Conservation (phyloP, 2,797 vertebrate genomes). For the Microcaecilia unicolor region DNA sequence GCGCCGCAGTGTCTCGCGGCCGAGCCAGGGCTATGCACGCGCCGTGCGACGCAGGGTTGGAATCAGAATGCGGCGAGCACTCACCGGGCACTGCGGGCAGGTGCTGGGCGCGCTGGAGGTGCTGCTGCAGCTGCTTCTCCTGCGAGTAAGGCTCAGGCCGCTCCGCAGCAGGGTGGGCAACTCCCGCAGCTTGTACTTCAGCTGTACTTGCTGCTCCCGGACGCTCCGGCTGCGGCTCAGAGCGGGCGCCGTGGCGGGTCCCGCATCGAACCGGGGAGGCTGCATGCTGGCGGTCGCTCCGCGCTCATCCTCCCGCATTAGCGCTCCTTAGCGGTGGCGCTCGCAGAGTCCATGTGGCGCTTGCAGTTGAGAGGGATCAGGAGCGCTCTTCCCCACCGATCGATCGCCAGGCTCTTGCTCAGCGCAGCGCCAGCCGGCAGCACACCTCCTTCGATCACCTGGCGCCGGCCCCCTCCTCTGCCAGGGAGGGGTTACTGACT, state of each 20-base stretch:
- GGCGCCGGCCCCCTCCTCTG: slow-evolving; percentile 2
- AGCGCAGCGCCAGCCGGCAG: no score
- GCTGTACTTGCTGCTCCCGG: slow-evolving; percentile 36
- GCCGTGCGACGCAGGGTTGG: no score
- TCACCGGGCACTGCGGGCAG: neutral
- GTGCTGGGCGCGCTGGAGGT: neutral
- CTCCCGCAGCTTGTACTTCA: slow-evolving; percentile 55
- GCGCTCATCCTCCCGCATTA: slow-evolving; percentile 7
- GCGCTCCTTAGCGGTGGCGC: slow-evolving; percentile 5
- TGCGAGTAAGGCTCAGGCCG: slow-evolving; percentile 58
- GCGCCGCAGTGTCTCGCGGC: no score
- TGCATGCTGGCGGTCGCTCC: slow-evolving; percentile 36
- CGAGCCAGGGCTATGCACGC: no score
- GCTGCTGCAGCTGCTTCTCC: slow-evolving; percentile 18
- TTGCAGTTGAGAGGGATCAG: no score
- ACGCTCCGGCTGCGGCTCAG: slow-evolving; percentile 31
- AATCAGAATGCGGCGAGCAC: no score
- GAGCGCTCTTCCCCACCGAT: neutral
- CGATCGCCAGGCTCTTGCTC: no score
- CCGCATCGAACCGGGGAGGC: slow-evolving; percentile 31
- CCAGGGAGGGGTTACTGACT: no score
- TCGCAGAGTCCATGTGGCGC: no score
- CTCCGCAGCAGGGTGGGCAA: slow-evolving; percentile 57
- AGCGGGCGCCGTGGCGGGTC: slow-evolving; percentile 17
- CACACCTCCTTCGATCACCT: no score